Conservation (phyloP, 2,888 invertebrate species). For the Aleiodes leptofemur region DNA sequence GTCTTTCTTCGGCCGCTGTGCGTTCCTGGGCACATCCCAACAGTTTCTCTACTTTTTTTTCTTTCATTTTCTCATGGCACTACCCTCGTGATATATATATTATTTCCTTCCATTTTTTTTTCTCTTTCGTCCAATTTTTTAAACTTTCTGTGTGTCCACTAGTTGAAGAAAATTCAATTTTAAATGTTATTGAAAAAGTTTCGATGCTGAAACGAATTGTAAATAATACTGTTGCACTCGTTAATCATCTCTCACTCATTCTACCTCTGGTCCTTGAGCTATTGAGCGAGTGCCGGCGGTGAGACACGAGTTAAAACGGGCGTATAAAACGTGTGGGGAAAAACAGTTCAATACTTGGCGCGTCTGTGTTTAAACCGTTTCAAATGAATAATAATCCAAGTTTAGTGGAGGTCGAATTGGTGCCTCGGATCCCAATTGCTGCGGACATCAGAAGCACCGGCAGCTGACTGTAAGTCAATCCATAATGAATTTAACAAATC, state of each 20-base stretch:
- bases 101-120: background rate
- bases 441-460: slow-evolving; percentile 63
- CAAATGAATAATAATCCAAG: slow-evolving; percentile 72
- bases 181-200: background rate
- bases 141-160: background rate
- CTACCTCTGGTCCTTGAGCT: slow-evolving; percentile 9
- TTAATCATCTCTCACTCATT: slow-evolving; percentile 9
- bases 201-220: background rate
- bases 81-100: slow-evolving; percentile 28
- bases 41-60: background rate
- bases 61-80: slow-evolving; percentile 35
- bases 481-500: no score
- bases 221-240: background rate
- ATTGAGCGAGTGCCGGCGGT: slow-evolving; percentile 46
- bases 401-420: slow-evolving; percentile 70
- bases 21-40: slow-evolving; percentile 52
- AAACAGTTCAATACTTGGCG: slow-evolving; percentile 29
- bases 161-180: background rate
- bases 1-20: slow-evolving; percentile 66
- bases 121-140: background rate
- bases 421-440: slow-evolving; percentile 67
- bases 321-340: slow-evolving; percentile 6
- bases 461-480: slow-evolving; percentile 71
- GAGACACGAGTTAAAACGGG: slow-evolving; percentile 35
- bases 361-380: slow-evolving; percentile 25